Evolutionary conservation across 2,888 invertebrate genomes (phyloP).

Genomic region (Polyommatus icarus): DNA sequence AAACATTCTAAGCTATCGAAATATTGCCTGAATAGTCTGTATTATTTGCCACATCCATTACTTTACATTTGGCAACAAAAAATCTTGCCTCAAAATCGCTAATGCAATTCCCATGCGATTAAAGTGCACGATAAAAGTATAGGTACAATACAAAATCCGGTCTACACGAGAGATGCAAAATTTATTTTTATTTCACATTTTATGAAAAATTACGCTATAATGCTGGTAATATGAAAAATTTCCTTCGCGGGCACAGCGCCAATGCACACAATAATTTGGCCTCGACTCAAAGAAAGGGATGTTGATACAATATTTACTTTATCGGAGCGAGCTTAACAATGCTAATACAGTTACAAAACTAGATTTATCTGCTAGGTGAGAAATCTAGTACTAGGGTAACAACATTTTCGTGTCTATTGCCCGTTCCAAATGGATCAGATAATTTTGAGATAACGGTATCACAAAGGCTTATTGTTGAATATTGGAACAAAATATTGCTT

Average conservation of each 20-base stretch:
- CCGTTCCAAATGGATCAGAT: neutral
- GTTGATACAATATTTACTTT: constrained; percentile 39
- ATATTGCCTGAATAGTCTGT: neutral
- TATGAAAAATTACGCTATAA: constrained; percentile 45
- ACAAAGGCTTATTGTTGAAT: neutral
- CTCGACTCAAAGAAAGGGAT: constrained; percentile 44
- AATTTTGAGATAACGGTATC: constrained; percentile 1
- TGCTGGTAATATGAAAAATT: constrained; percentile 45
- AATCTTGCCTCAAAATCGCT: neutral
- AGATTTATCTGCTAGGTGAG: constrained; percentile 4
- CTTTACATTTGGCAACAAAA: constrained; percentile 33
- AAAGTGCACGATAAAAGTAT: constrained; percentile 29
- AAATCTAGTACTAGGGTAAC: neutral
- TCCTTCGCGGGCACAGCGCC: constrained; percentile 45
- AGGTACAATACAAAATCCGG: constrained; percentile 29
- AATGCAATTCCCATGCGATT: neutral
- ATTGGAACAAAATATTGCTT: constrained; percentile 12
- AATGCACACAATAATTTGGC: constrained; percentile 48
- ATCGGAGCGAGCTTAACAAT: constrained; percentile 37
- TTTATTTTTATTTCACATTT: constrained; percentile 41
- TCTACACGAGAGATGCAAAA: constrained; percentile 36
- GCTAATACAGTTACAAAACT: constrained; percentile 20
- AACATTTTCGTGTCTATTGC: constrained; percentile 3
- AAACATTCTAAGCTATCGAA: neutral
- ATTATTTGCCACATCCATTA: neutral